Conservation (phyloP, 2,888 invertebrate genomes). For the Ochlodes sylvanus region DNA sequence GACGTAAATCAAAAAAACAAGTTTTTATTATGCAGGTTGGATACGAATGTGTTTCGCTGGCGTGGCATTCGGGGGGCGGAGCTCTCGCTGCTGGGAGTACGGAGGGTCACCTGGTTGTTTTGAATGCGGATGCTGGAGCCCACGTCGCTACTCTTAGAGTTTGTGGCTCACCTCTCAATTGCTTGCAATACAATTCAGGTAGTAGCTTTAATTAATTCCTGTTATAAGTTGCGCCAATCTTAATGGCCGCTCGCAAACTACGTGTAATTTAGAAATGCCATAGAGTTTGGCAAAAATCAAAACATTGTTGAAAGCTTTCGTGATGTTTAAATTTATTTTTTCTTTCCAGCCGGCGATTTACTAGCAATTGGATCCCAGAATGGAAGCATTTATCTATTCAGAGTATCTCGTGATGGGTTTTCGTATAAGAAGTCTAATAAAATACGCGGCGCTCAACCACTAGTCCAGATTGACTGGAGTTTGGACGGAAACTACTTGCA, state of each 20-base stretch:
- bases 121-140: slow-evolving; percentile 94
- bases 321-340: slow-evolving; percentile 10
- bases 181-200: slow-evolving; percentile 95
- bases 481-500: slow-evolving; percentile 94
- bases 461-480: slow-evolving; percentile 96
- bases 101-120: slow-evolving; percentile 93
- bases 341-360: slow-evolving; percentile 90
- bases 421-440: slow-evolving; percentile 96
- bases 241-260: no score
- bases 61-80: slow-evolving; percentile 95
- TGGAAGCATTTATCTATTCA: slow-evolving; percentile 89
- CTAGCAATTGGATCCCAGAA: slow-evolving; percentile 96
- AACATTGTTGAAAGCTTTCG: no score
- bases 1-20: no score
- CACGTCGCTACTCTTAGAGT: slow-evolving; percentile 94
- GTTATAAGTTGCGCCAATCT: no score
- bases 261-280: no score
- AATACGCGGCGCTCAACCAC: slow-evolving; percentile 93
- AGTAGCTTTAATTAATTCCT: not conserved
- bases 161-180: slow-evolving; percentile 94
- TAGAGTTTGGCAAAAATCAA: no score
- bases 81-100: slow-evolving; percentile 95
- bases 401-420: slow-evolving; percentile 94
- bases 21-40: slow-evolving; percentile 84
- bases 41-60: slow-evolving; percentile 94